Evolutionary conservation across 2,113 vertebrate genomes (phyloP).

Genomic region (Cathartes aura): DNA sequence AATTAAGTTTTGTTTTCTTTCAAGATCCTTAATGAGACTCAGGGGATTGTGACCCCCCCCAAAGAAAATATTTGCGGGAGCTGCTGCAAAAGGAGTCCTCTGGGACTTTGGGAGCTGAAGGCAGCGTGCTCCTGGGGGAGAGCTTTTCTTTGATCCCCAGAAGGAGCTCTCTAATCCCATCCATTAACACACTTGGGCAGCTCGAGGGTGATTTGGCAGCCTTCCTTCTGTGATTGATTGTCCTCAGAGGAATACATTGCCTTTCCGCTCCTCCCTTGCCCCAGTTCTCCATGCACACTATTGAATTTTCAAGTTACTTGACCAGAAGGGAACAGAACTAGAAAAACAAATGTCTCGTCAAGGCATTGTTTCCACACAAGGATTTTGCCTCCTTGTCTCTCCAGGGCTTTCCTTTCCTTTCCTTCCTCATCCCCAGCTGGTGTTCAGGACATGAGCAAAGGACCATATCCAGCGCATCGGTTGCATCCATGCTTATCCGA

Average conservation of each 20-base stretch:
- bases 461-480: rapidly evolving
- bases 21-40: conserved; percentile 6
- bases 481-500: rapidly evolving
- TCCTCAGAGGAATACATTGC: conserved; percentile 33
- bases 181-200: conserved; percentile 54
- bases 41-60: neutral
- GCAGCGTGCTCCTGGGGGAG: neutral
- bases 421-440: neutral
- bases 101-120: neutral
- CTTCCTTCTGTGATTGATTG: conserved; percentile 29
- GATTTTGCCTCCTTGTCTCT: neutral
- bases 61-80: neutral
- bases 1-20: neutral
- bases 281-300: neutral
- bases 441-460: neutral
- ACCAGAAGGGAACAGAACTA: conserved; percentile 34
- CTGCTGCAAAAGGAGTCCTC: neutral
- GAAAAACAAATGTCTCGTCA: neutral
- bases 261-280: neutral
- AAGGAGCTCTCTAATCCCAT: conserved; percentile 65
- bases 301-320: conserved; percentile 50
- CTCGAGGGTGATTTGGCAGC: conserved; percentile 25
- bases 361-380: neutral
- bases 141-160: conserved; percentile 55
- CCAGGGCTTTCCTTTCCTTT: neutral